Evolutionary conservation across 2,888 invertebrate genomes (phyloP).

Genomic region (Athrips mouffetella): DNA sequence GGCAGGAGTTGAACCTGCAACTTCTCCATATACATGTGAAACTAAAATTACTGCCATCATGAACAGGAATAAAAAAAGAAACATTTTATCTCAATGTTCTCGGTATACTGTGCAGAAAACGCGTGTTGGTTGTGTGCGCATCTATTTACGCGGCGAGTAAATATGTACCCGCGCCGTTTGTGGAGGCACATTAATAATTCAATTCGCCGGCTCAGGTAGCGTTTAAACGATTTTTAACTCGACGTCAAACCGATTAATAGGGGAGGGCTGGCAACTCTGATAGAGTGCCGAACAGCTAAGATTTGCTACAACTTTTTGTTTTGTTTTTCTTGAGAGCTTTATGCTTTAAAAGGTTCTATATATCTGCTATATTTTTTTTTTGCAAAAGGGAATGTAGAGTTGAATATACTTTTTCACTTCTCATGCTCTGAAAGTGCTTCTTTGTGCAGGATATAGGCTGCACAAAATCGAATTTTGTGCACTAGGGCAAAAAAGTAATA

Average conservation of each 20-base stretch:
- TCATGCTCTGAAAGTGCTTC: too few relatives aligned
- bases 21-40: too few relatives aligned
- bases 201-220: slow-evolving; percentile 65
- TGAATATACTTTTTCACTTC: too few relatives aligned
- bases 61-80: too few relatives aligned
- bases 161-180: slow-evolving; percentile 76
- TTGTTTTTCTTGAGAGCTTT: background rate
- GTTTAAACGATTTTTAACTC: slow-evolving; percentile 77
- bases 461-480: too few relatives aligned
- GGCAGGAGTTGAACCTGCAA: too few relatives aligned
- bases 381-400: too few relatives aligned
- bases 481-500: too few relatives aligned
- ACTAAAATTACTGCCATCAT: too few relatives aligned
- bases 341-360: background rate
- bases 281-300: slow-evolving; percentile 4
- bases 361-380: background rate
- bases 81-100: slow-evolving; percentile 23
- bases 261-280: slow-evolving; percentile 21
- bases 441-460: too few relatives aligned
- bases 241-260: slow-evolving; percentile 72
- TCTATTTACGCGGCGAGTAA: slow-evolving; percentile 77
- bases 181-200: slow-evolving; percentile 78
- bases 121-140: slow-evolving; percentile 77
- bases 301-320: background rate
- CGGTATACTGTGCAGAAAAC: slow-evolving; percentile 57